These are phyloP conservation scores for Karalla daura DNA, from an alignment of 2,797 vertebrate genomes.

Conservation along the genomic window DNA sequence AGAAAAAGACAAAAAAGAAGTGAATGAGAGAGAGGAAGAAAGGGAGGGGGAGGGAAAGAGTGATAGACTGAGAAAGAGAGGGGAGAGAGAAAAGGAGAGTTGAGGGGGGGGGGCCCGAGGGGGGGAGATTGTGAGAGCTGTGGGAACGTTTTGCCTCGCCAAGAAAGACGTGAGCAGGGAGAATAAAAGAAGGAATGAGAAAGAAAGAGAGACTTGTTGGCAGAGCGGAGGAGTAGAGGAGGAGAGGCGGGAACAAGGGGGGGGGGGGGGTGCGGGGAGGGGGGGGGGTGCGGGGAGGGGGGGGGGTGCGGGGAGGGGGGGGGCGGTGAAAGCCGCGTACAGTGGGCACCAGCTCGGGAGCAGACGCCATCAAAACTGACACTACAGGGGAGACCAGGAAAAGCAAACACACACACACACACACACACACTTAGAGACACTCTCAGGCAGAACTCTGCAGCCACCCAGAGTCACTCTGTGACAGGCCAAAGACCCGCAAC, in stretches of 20 bases:
- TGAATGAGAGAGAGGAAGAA: conserved; percentile 44
- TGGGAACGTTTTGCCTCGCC: conserved; percentile 82
- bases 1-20: conserved; percentile 43
- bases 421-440: conserved; percentile 22
- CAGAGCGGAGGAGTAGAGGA: conserved; percentile 67
- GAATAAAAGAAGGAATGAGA: conserved; percentile 79
- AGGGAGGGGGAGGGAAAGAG: conserved; percentile 16
- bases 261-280: too few species aligned
- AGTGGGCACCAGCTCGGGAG: conserved; percentile 66
- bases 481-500: conserved; percentile 18
- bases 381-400: conserved; percentile 38
- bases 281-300: too few species aligned
- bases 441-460: not conserved
- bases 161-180: conserved; percentile 80
- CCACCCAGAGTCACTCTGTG: conserved; percentile 9
- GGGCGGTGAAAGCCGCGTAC: conserved; percentile 36
- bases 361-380: conserved; percentile 57
- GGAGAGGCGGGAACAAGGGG: conserved; percentile 32
- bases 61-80: conserved; percentile 32
- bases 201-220: conserved; percentile 83
- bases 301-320: conserved; percentile 31
- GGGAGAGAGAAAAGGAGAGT: conserved; percentile 10
- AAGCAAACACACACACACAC: conserved; percentile 56
- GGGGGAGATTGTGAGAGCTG: conserved; percentile 75
- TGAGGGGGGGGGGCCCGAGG: not conserved